A percentile compares a stretch with the other conserved stretches of the same genome.
phyloP scores from a whole-genome alignment of 64 coral and sea anemone species.

The Porites australiensis region DNA sequence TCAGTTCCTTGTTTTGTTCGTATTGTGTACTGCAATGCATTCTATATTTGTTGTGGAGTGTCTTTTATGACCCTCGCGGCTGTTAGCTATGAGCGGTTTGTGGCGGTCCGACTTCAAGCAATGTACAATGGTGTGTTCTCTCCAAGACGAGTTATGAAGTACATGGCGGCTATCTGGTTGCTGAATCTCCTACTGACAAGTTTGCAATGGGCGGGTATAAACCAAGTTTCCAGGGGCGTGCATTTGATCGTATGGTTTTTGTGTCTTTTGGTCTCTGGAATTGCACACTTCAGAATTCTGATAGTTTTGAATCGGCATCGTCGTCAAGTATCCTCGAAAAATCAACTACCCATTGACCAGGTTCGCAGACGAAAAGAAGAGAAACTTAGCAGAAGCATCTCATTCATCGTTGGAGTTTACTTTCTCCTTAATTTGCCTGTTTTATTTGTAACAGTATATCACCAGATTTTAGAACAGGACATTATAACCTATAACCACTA shows the following conservation, averaged over 20 bases:
- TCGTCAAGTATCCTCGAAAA: slow-evolving; percentile 40
- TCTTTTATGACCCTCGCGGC: slow-evolving; percentile 87
- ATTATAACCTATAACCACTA: slow-evolving; percentile 66
- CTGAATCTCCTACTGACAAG: slow-evolving; percentile 60
- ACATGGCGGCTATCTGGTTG: slow-evolving; percentile 68
- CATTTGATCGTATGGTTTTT: slow-evolving; percentile 64
- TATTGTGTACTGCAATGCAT: slow-evolving; percentile 64
- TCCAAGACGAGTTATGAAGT: slow-evolving; percentile 14
- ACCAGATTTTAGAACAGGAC: slow-evolving; percentile 41
- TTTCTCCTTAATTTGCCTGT: slow-evolving; percentile 68
- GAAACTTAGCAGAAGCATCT: slow-evolving; percentile 45
- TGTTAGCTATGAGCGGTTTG: slow-evolving; percentile 70
- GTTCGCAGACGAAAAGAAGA: slow-evolving; percentile 23
- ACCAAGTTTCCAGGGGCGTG: slow-evolving; percentile 21
- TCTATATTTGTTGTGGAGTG: slow-evolving; percentile 77
- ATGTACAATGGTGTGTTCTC: slow-evolving; percentile 59
- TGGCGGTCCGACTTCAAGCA: slow-evolving; percentile 56
- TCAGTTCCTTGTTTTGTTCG: slow-evolving; percentile 73
- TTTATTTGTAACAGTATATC: slow-evolving; percentile 67
- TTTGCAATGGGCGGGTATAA: slow-evolving; percentile 69
- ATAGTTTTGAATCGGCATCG: slow-evolving; percentile 47
- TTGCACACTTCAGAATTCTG: slow-evolving; percentile 44
- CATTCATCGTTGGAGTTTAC: slow-evolving; percentile 71
- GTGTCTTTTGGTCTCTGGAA: slow-evolving; percentile 38
- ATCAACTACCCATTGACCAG: not conserved